phyloP scores from a whole-genome alignment of 2,888 invertebrate genomes.

The Cosmorhoe ocellata region DNA sequence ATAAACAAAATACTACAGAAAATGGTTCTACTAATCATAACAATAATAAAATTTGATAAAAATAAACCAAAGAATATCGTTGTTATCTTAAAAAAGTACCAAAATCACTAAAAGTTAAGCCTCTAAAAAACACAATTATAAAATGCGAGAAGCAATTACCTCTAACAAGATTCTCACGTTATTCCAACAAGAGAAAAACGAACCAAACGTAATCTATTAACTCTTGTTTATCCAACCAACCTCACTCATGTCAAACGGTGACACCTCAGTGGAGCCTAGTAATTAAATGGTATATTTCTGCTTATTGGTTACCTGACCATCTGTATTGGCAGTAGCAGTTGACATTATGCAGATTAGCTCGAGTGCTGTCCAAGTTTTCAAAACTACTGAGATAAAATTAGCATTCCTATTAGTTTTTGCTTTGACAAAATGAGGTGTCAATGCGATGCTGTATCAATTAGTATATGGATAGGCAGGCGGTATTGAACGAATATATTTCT shows the following conservation, averaged over 20 bases:
- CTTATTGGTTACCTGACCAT: slow-evolving; percentile 24
- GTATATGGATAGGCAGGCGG: neutral
- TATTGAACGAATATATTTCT: neutral
- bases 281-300: slow-evolving; percentile 22
- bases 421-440: slow-evolving; percentile 62
- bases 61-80: too few relatives aligned
- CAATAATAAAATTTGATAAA: too few relatives aligned
- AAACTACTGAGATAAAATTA: slow-evolving; percentile 59
- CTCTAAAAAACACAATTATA: too few relatives aligned
- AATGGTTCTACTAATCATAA: too few relatives aligned
- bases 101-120: too few relatives aligned
- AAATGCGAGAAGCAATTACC: too few relatives aligned
- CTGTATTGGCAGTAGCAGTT: slow-evolving; percentile 67
- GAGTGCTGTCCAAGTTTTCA: slow-evolving; percentile 53
- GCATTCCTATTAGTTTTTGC: slow-evolving; percentile 71
- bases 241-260: slow-evolving; percentile 26
- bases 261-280: slow-evolving; percentile 24
- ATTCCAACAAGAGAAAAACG: slow-evolving; percentile 13
- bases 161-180: slow-evolving; percentile 7
- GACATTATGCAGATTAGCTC: slow-evolving; percentile 73
- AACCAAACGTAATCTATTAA: slow-evolving; percentile 16
- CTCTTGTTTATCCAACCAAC: slow-evolving; percentile 16
- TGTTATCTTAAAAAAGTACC: too few relatives aligned
- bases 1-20: too few relatives aligned
- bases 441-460: slow-evolving; percentile 10